Base-by-base conservation (phyloP, 2,797 vertebrate genomes). In the Merluccius polli region DNA sequence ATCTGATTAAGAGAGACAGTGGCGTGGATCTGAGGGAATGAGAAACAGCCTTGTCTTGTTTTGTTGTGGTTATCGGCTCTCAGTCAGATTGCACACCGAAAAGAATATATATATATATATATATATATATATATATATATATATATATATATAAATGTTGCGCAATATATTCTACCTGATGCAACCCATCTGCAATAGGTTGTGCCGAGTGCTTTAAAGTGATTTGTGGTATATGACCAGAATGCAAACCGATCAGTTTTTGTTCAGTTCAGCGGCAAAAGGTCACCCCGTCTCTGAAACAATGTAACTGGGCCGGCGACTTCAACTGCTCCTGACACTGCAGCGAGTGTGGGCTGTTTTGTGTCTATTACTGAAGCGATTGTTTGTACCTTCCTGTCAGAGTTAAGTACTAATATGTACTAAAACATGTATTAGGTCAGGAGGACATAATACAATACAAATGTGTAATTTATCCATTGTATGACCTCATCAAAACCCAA, bases 1-100 rank as follows among this genome's bases (percentile, higher is more conserved):
- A 92, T 92, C 90, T 91, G 91, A 92, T 92, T 92, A 92, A 89
- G 85, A 82, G 82, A 87, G 88, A 90, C 59, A 87, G 87, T 87
- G 89, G 89, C 89, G 83, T 77, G 87, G 88, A 91, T 92, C 89
- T 90, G 87, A 90, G 87, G 90, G 89, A 91, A 92, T 91, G 90
- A 91, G 89, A 85, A 89, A 87, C 87, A 86, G 90, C 90, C 75
- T 87, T 83, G 88, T 86, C 71, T 85, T 83, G 75, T 83, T 90
- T 87, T 83, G 87, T 86, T 70, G 85, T 82, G 75, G 84, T 90
- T 92, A 92, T 92, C 91, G 75, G 87, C 88, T 83, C 83, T 77
- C 86, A 87, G 86, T 92, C 88, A 91, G 91, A 92, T 92, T 91
- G 86, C 87, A 89, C 78, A 89, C 81, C 87, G 86, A 87, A 87